phyloP scores from a whole-genome alignment of 2,888 invertebrate species.

The Keiferia lycopersicella region DNA sequence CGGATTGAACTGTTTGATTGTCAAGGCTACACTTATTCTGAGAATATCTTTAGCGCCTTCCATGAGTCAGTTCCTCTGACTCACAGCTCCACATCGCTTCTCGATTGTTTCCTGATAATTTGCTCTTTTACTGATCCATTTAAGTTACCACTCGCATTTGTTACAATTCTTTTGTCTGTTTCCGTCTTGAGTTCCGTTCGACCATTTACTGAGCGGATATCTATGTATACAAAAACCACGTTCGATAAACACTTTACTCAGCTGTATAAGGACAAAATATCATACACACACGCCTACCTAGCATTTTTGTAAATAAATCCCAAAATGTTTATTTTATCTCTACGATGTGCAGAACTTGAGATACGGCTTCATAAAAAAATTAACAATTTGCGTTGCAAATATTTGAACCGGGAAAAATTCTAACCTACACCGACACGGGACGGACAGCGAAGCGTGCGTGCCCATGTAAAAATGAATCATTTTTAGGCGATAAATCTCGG shows the following conservation, averaged over 20 bases:
- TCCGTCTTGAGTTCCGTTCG: neutral
- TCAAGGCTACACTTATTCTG: constrained; percentile 73
- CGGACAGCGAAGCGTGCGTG: neutral
- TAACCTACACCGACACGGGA: constrained; percentile 10
- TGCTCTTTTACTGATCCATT: constrained; percentile 55
- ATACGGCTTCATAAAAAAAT: constrained; percentile 11
- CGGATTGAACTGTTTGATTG: constrained; percentile 42
- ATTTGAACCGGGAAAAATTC: constrained; percentile 19
- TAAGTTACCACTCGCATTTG: constrained; percentile 41
- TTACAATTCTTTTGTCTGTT: constrained; percentile 38
- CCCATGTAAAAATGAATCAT: constrained; percentile 9
- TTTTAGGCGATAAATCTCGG: constrained; percentile 1
- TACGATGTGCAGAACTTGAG: constrained; percentile 5
- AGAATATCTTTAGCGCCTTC: constrained; percentile 70
- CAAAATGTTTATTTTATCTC: constrained; percentile 16
- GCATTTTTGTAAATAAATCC: constrained; percentile 7
- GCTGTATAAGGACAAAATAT: constrained; percentile 10
- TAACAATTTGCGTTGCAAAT: constrained; percentile 16
- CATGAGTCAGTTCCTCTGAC: constrained; percentile 68
- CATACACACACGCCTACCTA: neutral
- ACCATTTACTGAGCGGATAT: neutral
- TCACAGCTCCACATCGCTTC: constrained; percentile 57
- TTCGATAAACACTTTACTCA: constrained; percentile 5
- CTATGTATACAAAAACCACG: constrained; percentile 2
- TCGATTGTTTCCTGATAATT: constrained; percentile 67